A percentile compares a stretch with the other conserved stretches of the same genome.
Conservation (phyloP, 1,140 invertebrate genomes). For the Pogonus chalceus region DNA sequence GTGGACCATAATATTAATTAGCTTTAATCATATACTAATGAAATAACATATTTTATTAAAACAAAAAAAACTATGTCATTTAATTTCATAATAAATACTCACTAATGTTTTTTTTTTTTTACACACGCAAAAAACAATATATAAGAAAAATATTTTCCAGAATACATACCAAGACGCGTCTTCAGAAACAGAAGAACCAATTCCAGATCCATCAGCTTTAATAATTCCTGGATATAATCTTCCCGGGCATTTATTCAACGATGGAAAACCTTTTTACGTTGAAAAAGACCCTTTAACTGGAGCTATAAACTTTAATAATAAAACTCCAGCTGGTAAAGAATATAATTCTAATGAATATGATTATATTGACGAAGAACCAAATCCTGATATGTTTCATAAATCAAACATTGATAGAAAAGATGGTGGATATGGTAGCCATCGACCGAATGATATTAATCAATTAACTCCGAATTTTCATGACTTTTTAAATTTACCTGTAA, state of each 20-base stretch:
- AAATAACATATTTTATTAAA: no score
- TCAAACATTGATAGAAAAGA: slow-evolving; percentile 37
- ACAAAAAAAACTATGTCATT: no score
- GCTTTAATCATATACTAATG: no score
- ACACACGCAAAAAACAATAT: no score
- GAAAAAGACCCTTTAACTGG: slow-evolving; percentile 59
- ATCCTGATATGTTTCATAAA: slow-evolving; percentile 30
- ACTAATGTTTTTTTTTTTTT: no score
- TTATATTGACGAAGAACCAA: slow-evolving; percentile 23
- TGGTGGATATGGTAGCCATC: slow-evolving; percentile 28
- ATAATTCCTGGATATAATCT: slow-evolving; percentile 32
- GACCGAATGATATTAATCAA: slow-evolving; percentile 44
- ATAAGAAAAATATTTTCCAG: neutral
- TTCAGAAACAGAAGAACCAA: slow-evolving; percentile 21
- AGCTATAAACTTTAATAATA: slow-evolving; percentile 49
- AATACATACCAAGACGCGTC: neutral
- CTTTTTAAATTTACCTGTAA: slow-evolving; percentile 56
- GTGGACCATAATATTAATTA: no score
- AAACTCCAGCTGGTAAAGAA: slow-evolving; percentile 35
- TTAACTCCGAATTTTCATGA: slow-evolving; percentile 54
- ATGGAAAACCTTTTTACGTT: slow-evolving; percentile 58
- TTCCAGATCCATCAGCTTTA: slow-evolving; percentile 30
- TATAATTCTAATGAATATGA: slow-evolving; percentile 27
- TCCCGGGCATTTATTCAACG: slow-evolving; percentile 44
- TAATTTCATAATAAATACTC: no score